Conservation (phyloP, 2,888 invertebrate genomes). For the Tricholauxania praeusta region DNA sequence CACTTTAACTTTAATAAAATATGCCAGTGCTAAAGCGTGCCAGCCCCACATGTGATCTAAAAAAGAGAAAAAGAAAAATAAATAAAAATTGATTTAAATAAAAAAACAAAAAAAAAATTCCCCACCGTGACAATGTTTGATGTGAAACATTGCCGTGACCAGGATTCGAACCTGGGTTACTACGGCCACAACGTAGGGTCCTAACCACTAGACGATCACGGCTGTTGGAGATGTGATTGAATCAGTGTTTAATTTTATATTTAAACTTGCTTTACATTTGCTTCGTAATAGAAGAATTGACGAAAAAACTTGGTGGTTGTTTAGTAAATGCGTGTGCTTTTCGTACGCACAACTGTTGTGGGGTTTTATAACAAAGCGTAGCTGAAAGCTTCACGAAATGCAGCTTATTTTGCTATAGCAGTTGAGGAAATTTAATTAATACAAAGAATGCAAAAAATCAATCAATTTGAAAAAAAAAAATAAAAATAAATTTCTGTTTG, state of each 20-base stretch:
- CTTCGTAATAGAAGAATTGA: not conserved
- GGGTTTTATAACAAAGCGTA: not conserved
- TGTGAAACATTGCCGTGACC: constrained; percentile 54
- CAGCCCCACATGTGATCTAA: constrained; percentile 60
- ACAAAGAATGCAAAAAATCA: not conserved
- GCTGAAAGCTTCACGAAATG: not conserved
- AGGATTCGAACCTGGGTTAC: constrained; percentile 68
- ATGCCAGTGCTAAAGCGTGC: constrained; percentile 62
- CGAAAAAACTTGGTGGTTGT: not conserved
- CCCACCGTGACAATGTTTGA: constrained; percentile 30
- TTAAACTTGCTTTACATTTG: not conserved
- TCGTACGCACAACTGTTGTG: not conserved
- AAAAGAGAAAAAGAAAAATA: constrained; percentile 31
- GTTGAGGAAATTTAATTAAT: not conserved
- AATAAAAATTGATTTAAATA: constrained; percentile 34
- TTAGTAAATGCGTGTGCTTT: not conserved
- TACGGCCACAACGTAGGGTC: constrained; percentile 68
- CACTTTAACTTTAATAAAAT: constrained; percentile 65
- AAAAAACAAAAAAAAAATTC: constrained; percentile 12
- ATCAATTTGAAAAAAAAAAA: no score
- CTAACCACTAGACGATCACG: constrained; percentile 68
- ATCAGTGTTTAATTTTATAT: not conserved
- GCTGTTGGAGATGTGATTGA: constrained; percentile 48
- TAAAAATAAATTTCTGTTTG: no score
- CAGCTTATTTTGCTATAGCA: not conserved